These are phyloP conservation scores for Actinemys pallida DNA, from an alignment of 2,113 vertebrate species.

Conservation along the genomic window DNA sequence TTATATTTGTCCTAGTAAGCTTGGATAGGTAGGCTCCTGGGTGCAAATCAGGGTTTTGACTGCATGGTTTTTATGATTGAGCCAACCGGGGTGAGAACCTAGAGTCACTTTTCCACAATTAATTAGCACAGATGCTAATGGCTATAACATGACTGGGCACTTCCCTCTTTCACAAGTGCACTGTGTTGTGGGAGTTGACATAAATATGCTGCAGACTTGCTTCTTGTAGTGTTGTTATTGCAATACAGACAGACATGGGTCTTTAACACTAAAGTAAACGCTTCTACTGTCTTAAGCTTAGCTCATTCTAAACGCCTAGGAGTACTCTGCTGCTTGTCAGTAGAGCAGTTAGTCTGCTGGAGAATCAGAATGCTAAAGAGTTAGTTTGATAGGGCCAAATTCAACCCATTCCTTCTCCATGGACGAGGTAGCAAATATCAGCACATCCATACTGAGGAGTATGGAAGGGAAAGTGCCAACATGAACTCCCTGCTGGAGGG, in stretches of 20 bases:
- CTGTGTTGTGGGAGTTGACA: slow-evolving; percentile 13
- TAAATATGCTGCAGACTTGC: background rate
- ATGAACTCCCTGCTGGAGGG: background rate
- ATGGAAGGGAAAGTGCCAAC: background rate
- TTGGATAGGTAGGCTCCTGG: background rate
- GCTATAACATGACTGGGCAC: background rate
- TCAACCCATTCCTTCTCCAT: background rate
- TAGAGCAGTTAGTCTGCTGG: background rate
- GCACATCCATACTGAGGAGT: background rate
- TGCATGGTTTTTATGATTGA: background rate
- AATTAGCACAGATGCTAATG: slow-evolving; percentile 25
- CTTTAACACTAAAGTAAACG: background rate
- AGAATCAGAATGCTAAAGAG: background rate
- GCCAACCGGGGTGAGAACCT: slow-evolving; percentile 12
- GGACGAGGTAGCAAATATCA: background rate
- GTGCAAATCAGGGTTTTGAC: background rate
- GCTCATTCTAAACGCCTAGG: background rate
- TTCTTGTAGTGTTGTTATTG: background rate
- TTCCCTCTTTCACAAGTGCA: background rate
- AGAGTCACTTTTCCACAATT: background rate
- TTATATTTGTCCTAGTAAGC: background rate
- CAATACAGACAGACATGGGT: slow-evolving; percentile 16
- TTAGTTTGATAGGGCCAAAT: background rate
- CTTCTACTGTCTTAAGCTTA: background rate
- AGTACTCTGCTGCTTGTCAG: background rate